Evolutionary conservation across 2,888 invertebrate species (phyloP), one percentile per base, ranked within the genome.

Genomic region (Scaptomyza cyrtandrae): DNA sequence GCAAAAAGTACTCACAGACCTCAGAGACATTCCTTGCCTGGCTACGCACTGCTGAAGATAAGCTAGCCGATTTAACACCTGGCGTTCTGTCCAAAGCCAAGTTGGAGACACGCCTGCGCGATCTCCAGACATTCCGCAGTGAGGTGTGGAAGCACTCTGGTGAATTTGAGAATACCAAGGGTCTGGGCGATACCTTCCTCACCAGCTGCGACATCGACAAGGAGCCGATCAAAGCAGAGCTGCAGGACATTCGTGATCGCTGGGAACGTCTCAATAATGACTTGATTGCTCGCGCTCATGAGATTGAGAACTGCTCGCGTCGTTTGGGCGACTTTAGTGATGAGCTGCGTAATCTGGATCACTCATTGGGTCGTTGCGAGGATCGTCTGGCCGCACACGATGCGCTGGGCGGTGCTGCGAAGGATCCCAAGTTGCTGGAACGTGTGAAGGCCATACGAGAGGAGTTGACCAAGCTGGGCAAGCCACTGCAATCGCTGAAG

Each of bases 221-320:
- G 90, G 98, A 98, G 50, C 94, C 96, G 2, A 96, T 99, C 1
- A 95, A 97, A 89, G 95, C 95, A 43, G 96, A 97, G 89, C 93
- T 98, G 5, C 94, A 95, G 77, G 94, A 94, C 78, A 94, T 98
- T 91, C 97, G 96, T 92, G 95, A 96, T 75, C 94, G 97, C 78
- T 98, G 98, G 98, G 98, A 98, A 88, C 95, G 95, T 85, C 93
- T 99, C 9, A 98, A 98, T 92, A 97, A 97, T 87, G 97, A 95
- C 93, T 79, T 92, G 6, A 88, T 91, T 62, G 82, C 88, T 11
- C 89, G 92, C 6, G 91, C 92, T 7, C 91, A 92, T 64, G 92
- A 91, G 69, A 89, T 92, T 57, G 98, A 98, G 92, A 96, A 96
- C 52, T 96, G 97, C 41, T 95, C 95, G 0, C 95, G 96, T 61